These are phyloP conservation scores for Bombus vancouverensis DNA, from an alignment of 1,140 invertebrate genomes.

Conservation along the genomic window DNA sequence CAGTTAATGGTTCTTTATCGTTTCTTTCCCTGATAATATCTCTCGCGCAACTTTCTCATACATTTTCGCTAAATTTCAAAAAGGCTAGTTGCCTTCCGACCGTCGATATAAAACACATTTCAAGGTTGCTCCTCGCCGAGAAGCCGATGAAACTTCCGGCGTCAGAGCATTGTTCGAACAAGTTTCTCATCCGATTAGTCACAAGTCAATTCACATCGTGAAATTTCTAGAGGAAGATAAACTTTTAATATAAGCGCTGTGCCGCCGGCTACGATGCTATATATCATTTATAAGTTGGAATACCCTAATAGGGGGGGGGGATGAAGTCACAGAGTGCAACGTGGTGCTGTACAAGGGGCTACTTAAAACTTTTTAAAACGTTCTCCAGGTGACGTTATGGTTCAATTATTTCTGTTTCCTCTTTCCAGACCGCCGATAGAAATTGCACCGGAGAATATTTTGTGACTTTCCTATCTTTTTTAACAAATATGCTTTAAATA, in stretches of 20 bases:
- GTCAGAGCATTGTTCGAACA: conserved; percentile 16
- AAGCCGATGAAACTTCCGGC: conserved; percentile 14
- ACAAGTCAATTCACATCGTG: conserved; percentile 38
- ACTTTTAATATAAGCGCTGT: conserved; percentile 42
- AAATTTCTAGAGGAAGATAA: conserved; percentile 34
- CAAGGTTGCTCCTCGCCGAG: conserved; percentile 1
- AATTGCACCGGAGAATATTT: neutral
- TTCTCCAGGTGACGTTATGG: conserved; percentile 71
- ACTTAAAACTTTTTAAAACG: conserved; percentile 76
- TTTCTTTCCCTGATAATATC: neutral
- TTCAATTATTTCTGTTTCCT: conserved; percentile 72
- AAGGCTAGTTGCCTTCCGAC: neutral
- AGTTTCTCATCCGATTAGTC: conserved; percentile 37
- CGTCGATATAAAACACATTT: conserved; percentile 14
- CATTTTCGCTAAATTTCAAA: neutral
- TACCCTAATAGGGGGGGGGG: conserved; percentile 17
- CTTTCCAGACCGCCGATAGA: neutral
- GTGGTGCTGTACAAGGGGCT: conserved; percentile 61
- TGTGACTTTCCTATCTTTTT: neutral
- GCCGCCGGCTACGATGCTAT: conserved; percentile 28
- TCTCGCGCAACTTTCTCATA: neutral
- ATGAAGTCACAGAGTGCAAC: conserved; percentile 6
- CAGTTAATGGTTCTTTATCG: neutral
- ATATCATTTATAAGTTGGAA: conserved; percentile 69
- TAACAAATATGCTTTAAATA: neutral